Conservation (phyloP, 1,140 invertebrate species). For the Ostrea denselamellosa region DNA sequence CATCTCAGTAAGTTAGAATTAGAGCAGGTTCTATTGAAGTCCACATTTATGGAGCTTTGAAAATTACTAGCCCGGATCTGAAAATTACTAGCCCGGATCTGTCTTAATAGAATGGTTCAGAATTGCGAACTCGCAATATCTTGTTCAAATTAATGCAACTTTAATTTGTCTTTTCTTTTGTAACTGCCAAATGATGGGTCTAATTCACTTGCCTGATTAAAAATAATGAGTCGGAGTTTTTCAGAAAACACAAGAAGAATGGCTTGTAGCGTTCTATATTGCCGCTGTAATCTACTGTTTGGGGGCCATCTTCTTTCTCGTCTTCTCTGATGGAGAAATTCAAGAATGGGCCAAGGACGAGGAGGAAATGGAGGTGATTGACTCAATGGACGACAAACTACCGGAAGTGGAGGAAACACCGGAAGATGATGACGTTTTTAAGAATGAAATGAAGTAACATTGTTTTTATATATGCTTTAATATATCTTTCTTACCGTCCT, state of each 20-base stretch:
- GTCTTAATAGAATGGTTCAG: no score
- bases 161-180: neutral
- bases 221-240: constrained; percentile 24
- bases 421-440: constrained; percentile 34
- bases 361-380: constrained; percentile 41
- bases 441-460: neutral
- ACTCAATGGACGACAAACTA: neutral
- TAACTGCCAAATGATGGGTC: neutral
- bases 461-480: neutral
- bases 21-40: no score
- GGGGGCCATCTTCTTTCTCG: constrained; percentile 64
- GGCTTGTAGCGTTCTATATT: constrained; percentile 69
- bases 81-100: no score
- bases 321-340: constrained; percentile 62
- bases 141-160: no score
- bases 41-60: no score
- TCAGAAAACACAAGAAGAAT: constrained; percentile 67
- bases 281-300: constrained; percentile 62
- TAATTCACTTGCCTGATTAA: neutral
- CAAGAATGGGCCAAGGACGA: constrained; percentile 59
- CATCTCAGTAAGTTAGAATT: no score
- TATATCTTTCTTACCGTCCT: neutral
- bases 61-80: no score
- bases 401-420: neutral
- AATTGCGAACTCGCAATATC: no score